These are phyloP conservation scores for Pocillopora damicornis DNA, from an alignment of 64 coral and sea anemone genomes.

Conservation along the genomic window DNA sequence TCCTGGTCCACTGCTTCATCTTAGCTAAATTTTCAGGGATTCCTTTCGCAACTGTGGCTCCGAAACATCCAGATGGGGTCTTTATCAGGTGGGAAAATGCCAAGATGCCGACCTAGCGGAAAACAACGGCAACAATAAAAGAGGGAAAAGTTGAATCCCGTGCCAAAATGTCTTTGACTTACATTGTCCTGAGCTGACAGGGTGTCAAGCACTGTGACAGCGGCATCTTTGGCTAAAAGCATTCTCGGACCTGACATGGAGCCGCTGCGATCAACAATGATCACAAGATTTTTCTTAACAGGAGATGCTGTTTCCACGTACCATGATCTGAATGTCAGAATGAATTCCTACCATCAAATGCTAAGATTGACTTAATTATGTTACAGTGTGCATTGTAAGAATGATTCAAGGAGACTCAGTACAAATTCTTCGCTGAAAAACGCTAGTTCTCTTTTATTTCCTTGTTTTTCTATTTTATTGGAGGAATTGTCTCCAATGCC, in stretches of 20 bases:
- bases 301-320: conserved; percentile 46
- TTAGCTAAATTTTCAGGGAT: conserved; percentile 38
- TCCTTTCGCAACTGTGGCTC: conserved; percentile 22
- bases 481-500: no score
- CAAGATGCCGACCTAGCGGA: conserved; percentile 21
- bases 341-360: neutral
- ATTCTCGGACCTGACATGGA: conserved; percentile 25
- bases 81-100: neutral
- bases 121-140: neutral
- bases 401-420: no score
- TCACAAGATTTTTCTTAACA: conserved; percentile 53
- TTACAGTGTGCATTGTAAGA: no score
- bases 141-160: neutral
- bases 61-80: conserved; percentile 49
- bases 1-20: conserved; percentile 21
- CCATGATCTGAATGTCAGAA: conserved; percentile 32
- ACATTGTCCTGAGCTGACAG: conserved; percentile 45
- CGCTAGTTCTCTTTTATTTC: no score
- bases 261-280: conserved; percentile 48
- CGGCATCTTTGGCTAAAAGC: conserved; percentile 44
- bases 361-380: no score
- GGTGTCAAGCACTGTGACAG: conserved; percentile 46
- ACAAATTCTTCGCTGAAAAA: no score
- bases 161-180: conserved; percentile 17
- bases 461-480: no score